Conservation (phyloP, 2,113 vertebrate genomes). For the Shinisaurus crocodilurus region DNA sequence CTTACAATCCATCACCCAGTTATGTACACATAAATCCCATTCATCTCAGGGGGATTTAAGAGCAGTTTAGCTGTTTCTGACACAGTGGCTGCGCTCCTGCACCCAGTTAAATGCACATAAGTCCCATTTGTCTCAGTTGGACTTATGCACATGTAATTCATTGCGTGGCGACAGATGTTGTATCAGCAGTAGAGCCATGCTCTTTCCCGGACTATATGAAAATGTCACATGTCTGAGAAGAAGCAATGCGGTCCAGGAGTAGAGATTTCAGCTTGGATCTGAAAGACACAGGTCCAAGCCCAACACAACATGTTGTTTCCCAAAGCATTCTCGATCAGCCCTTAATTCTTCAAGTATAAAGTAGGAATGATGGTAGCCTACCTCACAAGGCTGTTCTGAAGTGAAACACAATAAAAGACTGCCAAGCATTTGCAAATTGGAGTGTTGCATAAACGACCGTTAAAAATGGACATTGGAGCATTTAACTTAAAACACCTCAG, state of each 20-base stretch:
- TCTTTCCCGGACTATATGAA: background rate
- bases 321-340: background rate
- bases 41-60: slow-evolving; percentile 23
- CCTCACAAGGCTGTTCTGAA: background rate
- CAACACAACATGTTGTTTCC: background rate
- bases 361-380: background rate
- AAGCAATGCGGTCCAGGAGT: no score
- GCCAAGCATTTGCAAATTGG: background rate
- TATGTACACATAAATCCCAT: slow-evolving; percentile 24
- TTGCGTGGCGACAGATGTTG: background rate
- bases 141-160: slow-evolving; percentile 17
- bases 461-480: background rate
- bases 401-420: background rate
- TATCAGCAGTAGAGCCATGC: background rate
- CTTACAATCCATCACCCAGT: slow-evolving; percentile 18
- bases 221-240: background rate
- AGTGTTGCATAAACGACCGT: background rate
- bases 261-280: background rate
- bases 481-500: background rate
- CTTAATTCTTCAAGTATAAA: no score
- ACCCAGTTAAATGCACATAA: slow-evolving; percentile 19
- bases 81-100: slow-evolving; percentile 9
- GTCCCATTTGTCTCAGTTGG: slow-evolving; percentile 16
- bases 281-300: background rate
- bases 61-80: slow-evolving; percentile 19